A percentile compares a stretch with the other conserved stretches of the same genome.
Conservation (phyloP, 2,113 vertebrate species). For the Sinocyclocheilus grahami region DNA sequence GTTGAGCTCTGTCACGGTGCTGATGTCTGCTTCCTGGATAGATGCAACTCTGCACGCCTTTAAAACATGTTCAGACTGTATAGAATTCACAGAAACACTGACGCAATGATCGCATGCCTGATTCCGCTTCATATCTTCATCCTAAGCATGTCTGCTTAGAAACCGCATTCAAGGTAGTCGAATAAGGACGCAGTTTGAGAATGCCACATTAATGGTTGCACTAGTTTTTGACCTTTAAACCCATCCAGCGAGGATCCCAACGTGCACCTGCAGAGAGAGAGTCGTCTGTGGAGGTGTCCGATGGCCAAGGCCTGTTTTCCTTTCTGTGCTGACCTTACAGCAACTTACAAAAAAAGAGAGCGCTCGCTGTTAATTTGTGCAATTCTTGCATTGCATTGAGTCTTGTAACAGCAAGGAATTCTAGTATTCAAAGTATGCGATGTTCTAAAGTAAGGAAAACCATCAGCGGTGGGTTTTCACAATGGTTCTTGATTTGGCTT, state of each 20-base stretch:
- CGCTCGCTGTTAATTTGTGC: background rate
- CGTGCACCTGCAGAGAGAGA: background rate
- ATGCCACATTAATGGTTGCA: background rate
- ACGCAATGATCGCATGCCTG: background rate
- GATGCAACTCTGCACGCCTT: background rate
- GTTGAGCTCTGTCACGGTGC: background rate
- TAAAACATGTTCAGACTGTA: background rate
- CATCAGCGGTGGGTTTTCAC: too few relatives aligned
- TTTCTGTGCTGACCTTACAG: background rate
- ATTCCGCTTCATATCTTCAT: background rate
- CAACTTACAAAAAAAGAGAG: background rate
- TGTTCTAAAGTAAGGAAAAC: background rate
- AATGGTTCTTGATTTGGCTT: background rate
- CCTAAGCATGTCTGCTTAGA: background rate
- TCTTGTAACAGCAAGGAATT: background rate
- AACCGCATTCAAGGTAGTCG: too few relatives aligned
- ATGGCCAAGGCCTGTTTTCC: background rate
- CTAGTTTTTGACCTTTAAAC: background rate
- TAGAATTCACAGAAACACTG: background rate
- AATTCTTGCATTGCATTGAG: background rate
- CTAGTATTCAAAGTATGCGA: background rate
- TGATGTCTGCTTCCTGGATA: background rate
- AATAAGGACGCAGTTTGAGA: background rate
- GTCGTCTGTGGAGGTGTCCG: background rate
- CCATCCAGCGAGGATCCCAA: background rate